Base-by-base conservation (phyloP, 64 coral and sea anemone genomes). In the Montipora efflorescens region DNA sequence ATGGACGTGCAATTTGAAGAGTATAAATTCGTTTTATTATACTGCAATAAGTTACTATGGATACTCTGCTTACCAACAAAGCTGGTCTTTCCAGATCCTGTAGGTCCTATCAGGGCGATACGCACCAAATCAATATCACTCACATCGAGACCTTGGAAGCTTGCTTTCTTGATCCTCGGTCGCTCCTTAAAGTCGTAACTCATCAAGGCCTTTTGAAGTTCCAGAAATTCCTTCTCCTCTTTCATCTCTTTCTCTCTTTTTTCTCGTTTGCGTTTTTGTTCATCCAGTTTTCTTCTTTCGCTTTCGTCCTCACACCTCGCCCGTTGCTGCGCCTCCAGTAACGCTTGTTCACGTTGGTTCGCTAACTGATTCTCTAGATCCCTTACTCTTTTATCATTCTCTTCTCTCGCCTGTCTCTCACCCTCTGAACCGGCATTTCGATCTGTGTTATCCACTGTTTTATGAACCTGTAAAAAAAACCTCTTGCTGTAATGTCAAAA, bases 51-150 rank as follows among this genome's bases (percentile, higher is more conserved):
- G 36, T 36, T 9, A 67, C 74, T 43, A 79, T n/a, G 19, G 19
- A n/a, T 12, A 28, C 13, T 75, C 1, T 28, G 76, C 92, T 58
- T 92, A 97, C 95, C 92, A 81, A 97, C 91, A 68, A 97, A 97
- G 77, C 88, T 87, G 59, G 95, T 88, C 81, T 97, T 97, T 57
- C 95, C 95, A 15, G 95, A 97, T 0, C 83, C 95, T 14, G 95
- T 61, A 1, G 95, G 95, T 1, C 95, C 95, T 52, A 97, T 74
- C 22, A 97, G 55, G 21, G 95, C 89, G 48, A 97, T 79, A 69
- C 92, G 92, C 55, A 94, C 92, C 62, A 78, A 6, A 5, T 89
- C 68, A 19, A 97, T 97, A 55, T 97, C 95, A 44, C 66, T 87
- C 2, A 94, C 79, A 61, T 91, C 92, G 6, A 97, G 77, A 2